These are phyloP conservation scores for Dipodomys stephensi DNA, from an alignment of 2,113 vertebrate genomes.

Conservation along the genomic window DNA sequence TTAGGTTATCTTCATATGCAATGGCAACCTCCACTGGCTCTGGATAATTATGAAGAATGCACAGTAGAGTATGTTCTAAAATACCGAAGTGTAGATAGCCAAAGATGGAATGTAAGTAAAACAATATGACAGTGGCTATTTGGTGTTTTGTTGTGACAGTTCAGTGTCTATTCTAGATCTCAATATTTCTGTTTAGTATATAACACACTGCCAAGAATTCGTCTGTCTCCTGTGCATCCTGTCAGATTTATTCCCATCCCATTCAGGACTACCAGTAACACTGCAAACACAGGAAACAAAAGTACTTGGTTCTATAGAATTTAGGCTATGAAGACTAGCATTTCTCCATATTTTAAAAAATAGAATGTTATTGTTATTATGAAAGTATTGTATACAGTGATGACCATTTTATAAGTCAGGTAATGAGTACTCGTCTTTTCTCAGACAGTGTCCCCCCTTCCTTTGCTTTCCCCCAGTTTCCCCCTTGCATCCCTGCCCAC, in stretches of 20 bases:
- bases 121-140: neutral
- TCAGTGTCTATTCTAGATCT: neutral
- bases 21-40: slow-evolving; percentile 87
- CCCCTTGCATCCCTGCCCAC: no score
- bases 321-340: neutral
- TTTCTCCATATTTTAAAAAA: neutral
- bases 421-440: no score
- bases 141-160: slow-evolving; percentile 40
- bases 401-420: no score
- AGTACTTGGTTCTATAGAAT: neutral
- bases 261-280: neutral
- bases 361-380: no score
- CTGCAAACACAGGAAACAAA: neutral
- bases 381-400: no score
- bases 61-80: slow-evolving; percentile 88
- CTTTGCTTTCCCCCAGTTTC: no score
- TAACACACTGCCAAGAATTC: neutral
- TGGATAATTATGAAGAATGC: slow-evolving; percentile 82
- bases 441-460: no score
- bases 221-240: neutral
- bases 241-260: neutral
- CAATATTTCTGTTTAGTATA: neutral
- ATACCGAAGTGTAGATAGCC: slow-evolving; percentile 84
- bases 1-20: slow-evolving; percentile 89
- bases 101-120: slow-evolving; percentile 90